A percentile compares a stretch with the other conserved stretches of the same genome.
Conservation (phyloP, 2,113 vertebrate genomes). For the Lepisosteus oculatus region DNA sequence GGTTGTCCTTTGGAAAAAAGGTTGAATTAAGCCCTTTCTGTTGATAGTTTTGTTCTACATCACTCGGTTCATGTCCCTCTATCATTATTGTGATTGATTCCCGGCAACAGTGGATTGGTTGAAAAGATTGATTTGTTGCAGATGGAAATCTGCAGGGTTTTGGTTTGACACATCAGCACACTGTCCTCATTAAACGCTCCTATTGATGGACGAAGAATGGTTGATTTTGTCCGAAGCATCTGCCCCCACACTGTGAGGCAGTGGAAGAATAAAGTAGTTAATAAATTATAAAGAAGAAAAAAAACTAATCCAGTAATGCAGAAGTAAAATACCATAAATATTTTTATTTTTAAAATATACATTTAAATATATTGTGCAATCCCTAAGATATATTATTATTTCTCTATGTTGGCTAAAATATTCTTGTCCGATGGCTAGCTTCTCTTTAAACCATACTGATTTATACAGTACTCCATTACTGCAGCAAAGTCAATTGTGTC, state of each 20-base stretch:
- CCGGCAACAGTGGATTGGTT: constrained; percentile 37
- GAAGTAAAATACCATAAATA: background rate
- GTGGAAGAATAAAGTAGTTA: background rate
- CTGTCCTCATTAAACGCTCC: constrained; percentile 43
- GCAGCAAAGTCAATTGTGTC: too few relatives aligned
- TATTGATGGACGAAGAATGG: constrained; percentile 31
- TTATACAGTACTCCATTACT: too few relatives aligned
- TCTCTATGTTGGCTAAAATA: too few relatives aligned
- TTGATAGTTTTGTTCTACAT: constrained; percentile 1
- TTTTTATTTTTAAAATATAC: too few relatives aligned
- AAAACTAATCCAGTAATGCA: background rate
- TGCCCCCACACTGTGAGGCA: background rate
- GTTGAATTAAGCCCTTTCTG: constrained; percentile 1
- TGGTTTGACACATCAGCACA: constrained; percentile 30
- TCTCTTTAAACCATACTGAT: too few relatives aligned
- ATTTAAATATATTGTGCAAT: too few relatives aligned
- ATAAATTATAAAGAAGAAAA: background rate
- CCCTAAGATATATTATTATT: too few relatives aligned
- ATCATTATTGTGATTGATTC: constrained; percentile 35
- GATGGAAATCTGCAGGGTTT: constrained; percentile 11
- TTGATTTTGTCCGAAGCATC: background rate
- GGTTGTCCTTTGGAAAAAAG: background rate
- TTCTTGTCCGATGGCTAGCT: too few relatives aligned
- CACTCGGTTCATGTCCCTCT: constrained; percentile 4
- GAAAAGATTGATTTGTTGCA: constrained; percentile 35